Evolutionary conservation across 2,888 invertebrate genomes (phyloP).

Genomic region (Oxytorus armatus): DNA sequence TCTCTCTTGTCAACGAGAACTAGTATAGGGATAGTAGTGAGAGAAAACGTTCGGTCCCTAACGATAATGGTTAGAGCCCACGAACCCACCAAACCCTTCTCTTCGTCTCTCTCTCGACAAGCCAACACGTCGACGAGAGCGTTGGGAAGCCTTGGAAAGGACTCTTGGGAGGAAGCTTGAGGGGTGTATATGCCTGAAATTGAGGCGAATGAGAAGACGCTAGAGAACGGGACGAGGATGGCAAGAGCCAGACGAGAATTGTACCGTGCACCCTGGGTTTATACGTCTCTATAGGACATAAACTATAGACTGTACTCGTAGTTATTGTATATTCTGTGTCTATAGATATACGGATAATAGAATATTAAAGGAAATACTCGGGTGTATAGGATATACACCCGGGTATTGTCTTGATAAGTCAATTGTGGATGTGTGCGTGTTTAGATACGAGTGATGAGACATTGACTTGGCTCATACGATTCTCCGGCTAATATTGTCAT

Average conservation of each 20-base stretch:
- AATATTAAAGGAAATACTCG: too few species aligned
- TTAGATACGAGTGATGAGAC: too few species aligned
- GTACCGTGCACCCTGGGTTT: neutral
- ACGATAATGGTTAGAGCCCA: slow-evolving; percentile 64
- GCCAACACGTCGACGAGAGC: slow-evolving; percentile 36
- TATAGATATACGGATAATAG: neutral
- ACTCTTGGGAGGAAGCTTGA: neutral
- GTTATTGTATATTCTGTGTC: neutral
- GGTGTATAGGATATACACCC: too few species aligned
- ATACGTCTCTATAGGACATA: slow-evolving; percentile 9
- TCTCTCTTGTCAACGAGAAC: slow-evolving; percentile 1
- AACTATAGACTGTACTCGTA: neutral
- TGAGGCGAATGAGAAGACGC: slow-evolving; percentile 40
- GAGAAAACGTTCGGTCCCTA: slow-evolving; percentile 58
- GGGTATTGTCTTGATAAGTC: too few species aligned
- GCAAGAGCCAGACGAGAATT: slow-evolving; percentile 4
- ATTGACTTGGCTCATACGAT: too few species aligned
- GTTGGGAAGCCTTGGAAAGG: slow-evolving; percentile 21
- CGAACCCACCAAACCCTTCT: slow-evolving; percentile 21
- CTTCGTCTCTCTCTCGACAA: slow-evolving; percentile 25
- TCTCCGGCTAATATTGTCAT: too few species aligned
- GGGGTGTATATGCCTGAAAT: slow-evolving; percentile 27
- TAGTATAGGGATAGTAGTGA: slow-evolving; percentile 27
- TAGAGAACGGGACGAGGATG: slow-evolving; percentile 9
- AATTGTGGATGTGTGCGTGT: too few species aligned